Evolutionary conservation across 2,888 invertebrate genomes (phyloP).

Genomic region (Parelbella ahira): DNA sequence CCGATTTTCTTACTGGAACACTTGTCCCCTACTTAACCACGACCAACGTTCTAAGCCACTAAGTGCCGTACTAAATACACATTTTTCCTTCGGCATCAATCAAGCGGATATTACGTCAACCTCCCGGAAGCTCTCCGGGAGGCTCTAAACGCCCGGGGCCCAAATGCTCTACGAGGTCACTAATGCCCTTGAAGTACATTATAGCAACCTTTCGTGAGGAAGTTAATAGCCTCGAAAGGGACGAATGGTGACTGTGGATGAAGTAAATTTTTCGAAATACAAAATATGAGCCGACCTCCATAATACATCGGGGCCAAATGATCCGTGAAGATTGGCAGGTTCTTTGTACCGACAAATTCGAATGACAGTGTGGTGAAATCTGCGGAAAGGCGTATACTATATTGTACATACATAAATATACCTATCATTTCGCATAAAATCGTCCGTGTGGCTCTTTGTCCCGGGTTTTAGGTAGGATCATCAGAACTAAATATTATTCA

Average conservation of each 20-base stretch:
- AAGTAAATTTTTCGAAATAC: constrained; percentile 2
- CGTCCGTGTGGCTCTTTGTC: no score
- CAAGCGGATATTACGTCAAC: constrained; percentile 8
- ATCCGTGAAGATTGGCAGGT: neutral
- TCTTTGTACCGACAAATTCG: no score
- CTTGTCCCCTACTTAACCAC: no score
- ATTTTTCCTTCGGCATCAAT: constrained; percentile 4
- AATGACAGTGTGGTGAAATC: no score
- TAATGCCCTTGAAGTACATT: constrained; percentile 8
- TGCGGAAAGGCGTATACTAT: no score
- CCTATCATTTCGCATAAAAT: no score
- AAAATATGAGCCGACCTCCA: neutral
- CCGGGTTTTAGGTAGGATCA: no score
- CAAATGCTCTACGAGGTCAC: constrained; percentile 3
- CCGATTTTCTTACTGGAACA: no score
- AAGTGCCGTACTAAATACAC: no score
- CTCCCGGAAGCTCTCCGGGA: constrained; percentile 9
- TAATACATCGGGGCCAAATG: constrained; percentile 1
- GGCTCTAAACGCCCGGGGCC: neutral
- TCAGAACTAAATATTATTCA: no score
- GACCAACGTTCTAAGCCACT: no score
- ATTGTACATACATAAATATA: no score
- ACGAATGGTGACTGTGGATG: constrained; percentile 4
- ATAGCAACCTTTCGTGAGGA: constrained; percentile 1
- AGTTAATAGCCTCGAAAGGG: constrained; percentile 7